Percentiles rank a stretch among this genome's conserved stretches.
phyloP scores from a whole-genome alignment of 2,888 invertebrate species.

The Congeria kusceri region DNA sequence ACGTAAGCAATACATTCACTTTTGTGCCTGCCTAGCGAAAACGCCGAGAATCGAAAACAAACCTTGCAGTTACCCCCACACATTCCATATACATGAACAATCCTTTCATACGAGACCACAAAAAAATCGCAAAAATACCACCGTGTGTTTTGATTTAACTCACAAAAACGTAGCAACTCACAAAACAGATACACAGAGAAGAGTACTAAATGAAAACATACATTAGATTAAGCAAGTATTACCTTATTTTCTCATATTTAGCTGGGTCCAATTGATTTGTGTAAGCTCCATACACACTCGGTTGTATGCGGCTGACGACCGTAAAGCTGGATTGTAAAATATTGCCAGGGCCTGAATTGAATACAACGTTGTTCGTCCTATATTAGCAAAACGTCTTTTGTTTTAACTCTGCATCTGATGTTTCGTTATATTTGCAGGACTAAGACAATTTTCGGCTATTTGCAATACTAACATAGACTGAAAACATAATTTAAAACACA shows the following conservation, averaged over 20 bases:
- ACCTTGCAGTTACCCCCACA: slow-evolving; percentile 9
- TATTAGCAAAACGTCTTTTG: too few species aligned
- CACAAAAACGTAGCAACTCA: too few species aligned
- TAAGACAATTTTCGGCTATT: too few species aligned
- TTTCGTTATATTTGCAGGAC: too few species aligned
- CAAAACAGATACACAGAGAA: too few species aligned
- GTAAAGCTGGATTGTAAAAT: slow-evolving; percentile 43
- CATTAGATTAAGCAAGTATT: neutral
- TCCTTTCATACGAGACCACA: slow-evolving; percentile 20
- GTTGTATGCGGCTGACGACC: slow-evolving; percentile 60
- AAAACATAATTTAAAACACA: too few species aligned
- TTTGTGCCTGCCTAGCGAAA: too few species aligned
- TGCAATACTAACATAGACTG: too few species aligned
- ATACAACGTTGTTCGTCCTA: slow-evolving; percentile 57
- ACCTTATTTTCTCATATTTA: slow-evolving; percentile 9
- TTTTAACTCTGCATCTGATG: too few species aligned
- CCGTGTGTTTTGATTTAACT: neutral
- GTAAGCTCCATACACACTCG: slow-evolving; percentile 34
- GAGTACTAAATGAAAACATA: too few species aligned
- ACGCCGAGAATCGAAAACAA: too few species aligned
- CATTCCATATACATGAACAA: slow-evolving; percentile 55
- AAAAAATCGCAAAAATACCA: slow-evolving; percentile 21
- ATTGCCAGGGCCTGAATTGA: slow-evolving; percentile 58
- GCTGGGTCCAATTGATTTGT: neutral
- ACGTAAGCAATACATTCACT: too few species aligned